These are phyloP conservation scores for Octomys mimax DNA, from an alignment of 2,797 vertebrate genomes.

Conservation along the genomic window DNA sequence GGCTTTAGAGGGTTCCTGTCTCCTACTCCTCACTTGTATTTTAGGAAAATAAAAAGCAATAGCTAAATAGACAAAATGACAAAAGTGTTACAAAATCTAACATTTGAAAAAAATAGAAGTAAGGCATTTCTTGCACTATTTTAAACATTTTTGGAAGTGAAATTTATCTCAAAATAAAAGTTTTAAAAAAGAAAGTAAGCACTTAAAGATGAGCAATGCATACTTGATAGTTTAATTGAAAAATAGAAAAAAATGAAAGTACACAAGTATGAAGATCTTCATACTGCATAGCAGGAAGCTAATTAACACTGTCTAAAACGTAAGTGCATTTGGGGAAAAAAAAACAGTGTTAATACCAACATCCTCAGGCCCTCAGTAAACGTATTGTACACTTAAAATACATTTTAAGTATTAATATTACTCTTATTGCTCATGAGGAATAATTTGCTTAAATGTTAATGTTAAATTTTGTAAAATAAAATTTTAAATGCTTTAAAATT, in stretches of 20 bases:
- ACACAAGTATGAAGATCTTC: not conserved
- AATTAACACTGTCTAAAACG: not conserved
- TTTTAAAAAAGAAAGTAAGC: not conserved
- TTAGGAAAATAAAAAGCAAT: not conserved
- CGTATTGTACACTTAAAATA: not conserved
- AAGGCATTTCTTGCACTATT: not conserved
- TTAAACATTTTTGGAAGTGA: not conserved
- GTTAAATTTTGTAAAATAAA: slow-evolving; percentile 12
- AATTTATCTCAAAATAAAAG: not conserved
- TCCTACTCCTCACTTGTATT: not conserved
- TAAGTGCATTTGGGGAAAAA: not conserved
- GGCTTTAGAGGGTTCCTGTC: not conserved
- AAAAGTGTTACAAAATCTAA: not conserved
- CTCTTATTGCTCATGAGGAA: not conserved
- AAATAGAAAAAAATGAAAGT: not conserved
- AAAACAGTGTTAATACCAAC: not conserved
- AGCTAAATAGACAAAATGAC: not conserved
- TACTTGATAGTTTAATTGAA: slow-evolving; percentile 4
- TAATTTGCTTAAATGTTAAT: not conserved
- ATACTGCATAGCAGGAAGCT: not conserved
- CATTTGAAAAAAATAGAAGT: not conserved
- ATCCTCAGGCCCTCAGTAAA: not conserved
- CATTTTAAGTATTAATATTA: not conserved
- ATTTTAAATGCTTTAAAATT: not conserved
- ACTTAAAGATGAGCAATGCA: not conserved